Evolutionary conservation across 2,888 invertebrate genomes (phyloP), one percentile per base, ranked within the genome.

Genomic region (Ligdia adustata): DNA sequence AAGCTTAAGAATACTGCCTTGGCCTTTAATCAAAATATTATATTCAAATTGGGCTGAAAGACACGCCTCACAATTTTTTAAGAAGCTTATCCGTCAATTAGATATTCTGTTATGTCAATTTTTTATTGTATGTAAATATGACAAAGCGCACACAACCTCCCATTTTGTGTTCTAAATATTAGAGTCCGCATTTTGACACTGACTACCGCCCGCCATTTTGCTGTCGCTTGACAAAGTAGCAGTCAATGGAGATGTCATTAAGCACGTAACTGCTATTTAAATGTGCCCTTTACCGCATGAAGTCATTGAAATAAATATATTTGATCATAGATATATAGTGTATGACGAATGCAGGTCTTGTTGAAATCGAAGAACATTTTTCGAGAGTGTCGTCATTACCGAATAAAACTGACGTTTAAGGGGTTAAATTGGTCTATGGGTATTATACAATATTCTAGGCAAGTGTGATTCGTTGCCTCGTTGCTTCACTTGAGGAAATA

Each of bases 41-140:
- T 70, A 74, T 72, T 71, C 69, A 66, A 58, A 66, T 64, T 62
- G 63, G 60, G 62, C 55, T 54, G 56, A 66, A 57, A 57, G 60
- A 66, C 48, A 49, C 48, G 42, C 42, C 48, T 32, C 22, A 13
- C 26, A 50, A 33, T 31, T 50, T 49, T 50, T 29, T 44, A 44
- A 50, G 44, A 37, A 49, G 48, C 42, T 15, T 48, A 32, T 42
- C 56, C 54, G 49, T 54, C 58, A 61, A 20, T 24, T 24, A 22
- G 41, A 22, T 35, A 35, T 35, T 14, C 24, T 34, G 9, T 28
- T 9, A 29, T 40, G n/a, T 26, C 40, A 12, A 18, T 9, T 32
- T 39, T 35, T 15, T 57, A 82, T 87, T 86, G 86, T 85, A 84
- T 85, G 85, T 66, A 78, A 85, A 86, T 81, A 57, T 64, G 69